Percentiles rank a stretch among this genome's conserved stretches.
phyloP scores from a whole-genome alignment of 2,113 vertebrate genomes.

The Lampris incognitus region DNA sequence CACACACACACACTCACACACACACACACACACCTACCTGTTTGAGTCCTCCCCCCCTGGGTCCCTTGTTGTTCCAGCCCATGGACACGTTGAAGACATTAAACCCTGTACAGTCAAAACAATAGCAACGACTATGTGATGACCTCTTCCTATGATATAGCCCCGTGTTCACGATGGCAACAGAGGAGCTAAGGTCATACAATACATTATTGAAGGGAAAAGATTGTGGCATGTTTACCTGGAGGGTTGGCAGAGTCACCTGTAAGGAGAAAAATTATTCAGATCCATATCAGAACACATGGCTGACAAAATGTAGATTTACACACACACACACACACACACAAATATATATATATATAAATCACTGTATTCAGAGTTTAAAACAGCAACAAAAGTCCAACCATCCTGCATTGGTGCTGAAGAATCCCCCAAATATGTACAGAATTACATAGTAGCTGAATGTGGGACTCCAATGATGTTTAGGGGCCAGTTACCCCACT shows the following conservation, averaged over 20 bases:
- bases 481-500: too few relatives aligned
- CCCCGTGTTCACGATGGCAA: constrained; percentile 3
- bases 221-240: constrained; percentile 70
- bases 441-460: too few relatives aligned
- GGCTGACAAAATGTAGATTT: background rate
- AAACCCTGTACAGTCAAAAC: constrained; percentile 69
- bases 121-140: constrained; percentile 16
- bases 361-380: too few relatives aligned
- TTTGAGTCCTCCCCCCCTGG: constrained; percentile 49
- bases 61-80: constrained; percentile 62
- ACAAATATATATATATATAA: too few relatives aligned
- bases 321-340: background rate
- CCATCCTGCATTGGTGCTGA: too few relatives aligned
- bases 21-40: constrained; percentile 63
- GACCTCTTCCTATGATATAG: constrained; percentile 8
- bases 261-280: constrained; percentile 58
- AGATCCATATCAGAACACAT: background rate
- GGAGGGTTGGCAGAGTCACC: constrained; percentile 84
- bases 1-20: background rate
- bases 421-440: too few relatives aligned
- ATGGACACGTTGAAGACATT: constrained; percentile 85
- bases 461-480: too few relatives aligned
- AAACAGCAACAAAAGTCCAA: too few relatives aligned
- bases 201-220: background rate
- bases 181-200: background rate